phyloP scores from a whole-genome alignment of 2,888 invertebrate species.

The Gari tellinella region DNA sequence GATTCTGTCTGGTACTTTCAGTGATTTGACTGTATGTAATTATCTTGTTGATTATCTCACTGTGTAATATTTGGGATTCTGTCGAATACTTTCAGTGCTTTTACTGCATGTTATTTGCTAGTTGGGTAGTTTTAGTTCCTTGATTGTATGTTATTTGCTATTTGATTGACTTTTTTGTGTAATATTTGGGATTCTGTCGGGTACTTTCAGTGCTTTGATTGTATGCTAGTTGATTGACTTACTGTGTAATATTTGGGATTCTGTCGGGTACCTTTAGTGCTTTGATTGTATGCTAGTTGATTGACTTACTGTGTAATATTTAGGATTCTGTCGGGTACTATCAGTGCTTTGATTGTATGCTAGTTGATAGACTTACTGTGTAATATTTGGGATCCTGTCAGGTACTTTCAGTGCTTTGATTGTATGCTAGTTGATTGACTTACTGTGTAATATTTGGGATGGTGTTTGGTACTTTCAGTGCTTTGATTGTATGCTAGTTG shows the following conservation, averaged over 20 bases:
- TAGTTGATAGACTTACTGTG: slow-evolving; percentile 85
- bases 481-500: too few relatives aligned
- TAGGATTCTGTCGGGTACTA: slow-evolving; percentile 71
- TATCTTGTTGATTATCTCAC: slow-evolving; percentile 88
- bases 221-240: slow-evolving; percentile 86
- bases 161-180: slow-evolving; percentile 84
- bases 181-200: slow-evolving; percentile 71
- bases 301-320: slow-evolving; percentile 75
- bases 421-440: too few relatives aligned
- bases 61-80: slow-evolving; percentile 71
- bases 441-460: too few relatives aligned
- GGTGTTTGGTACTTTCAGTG: too few relatives aligned
- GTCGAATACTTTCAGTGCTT: slow-evolving; percentile 68
- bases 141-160: slow-evolving; percentile 87
- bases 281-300: slow-evolving; percentile 85
- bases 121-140: slow-evolving; percentile 67
- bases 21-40: slow-evolving; percentile 80
- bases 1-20: slow-evolving; percentile 70
- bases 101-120: slow-evolving; percentile 63
- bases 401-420: slow-evolving; percentile 72
- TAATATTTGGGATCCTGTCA: slow-evolving; percentile 71
- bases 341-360: slow-evolving; percentile 81
- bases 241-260: slow-evolving; percentile 74
- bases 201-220: slow-evolving; percentile 68
- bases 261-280: slow-evolving; percentile 67